Percentiles rank a stretch among this genome's conserved stretches.
These are phyloP conservation scores for Sakesphorus luctuosus DNA, from an alignment of 2,113 vertebrate genomes.

Conservation along the genomic window DNA sequence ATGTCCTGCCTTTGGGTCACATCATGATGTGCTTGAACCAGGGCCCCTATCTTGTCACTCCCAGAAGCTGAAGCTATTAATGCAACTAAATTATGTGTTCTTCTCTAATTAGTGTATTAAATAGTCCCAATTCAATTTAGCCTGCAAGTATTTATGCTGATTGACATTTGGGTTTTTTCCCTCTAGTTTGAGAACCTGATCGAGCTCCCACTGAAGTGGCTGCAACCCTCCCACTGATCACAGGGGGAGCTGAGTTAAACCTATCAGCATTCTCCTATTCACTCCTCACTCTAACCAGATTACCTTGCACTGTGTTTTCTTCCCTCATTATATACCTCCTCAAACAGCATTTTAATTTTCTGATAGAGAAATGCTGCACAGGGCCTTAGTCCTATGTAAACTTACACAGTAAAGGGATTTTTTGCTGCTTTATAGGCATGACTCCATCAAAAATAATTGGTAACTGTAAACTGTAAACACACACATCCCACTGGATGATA, in stretches of 20 bases:
- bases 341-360: not conserved
- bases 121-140: not conserved
- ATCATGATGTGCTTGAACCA: rapidly evolving
- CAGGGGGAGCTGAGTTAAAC: not conserved
- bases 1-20: not conserved
- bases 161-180: not conserved
- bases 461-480: not conserved
- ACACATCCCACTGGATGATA: not conserved
- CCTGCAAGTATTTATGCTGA: not conserved
- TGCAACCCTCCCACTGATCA: not conserved
- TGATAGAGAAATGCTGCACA: not conserved
- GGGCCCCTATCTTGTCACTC: not conserved
- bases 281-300: not conserved
- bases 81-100: not conserved
- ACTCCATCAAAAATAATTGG: not conserved
- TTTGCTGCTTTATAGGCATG: not conserved
- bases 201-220: not conserved
- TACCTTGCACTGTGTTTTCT: not conserved
- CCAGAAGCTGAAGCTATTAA: not conserved
- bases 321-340: not conserved
- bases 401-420: not conserved
- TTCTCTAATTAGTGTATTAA: not conserved
- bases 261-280: not conserved
- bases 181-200: not conserved
- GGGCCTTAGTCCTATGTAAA: not conserved